A percentile compares a stretch with the other conserved stretches of the same genome.
These are phyloP conservation scores for Alethe castanea DNA, from an alignment of 2,113 vertebrate species.

Conservation along the genomic window DNA sequence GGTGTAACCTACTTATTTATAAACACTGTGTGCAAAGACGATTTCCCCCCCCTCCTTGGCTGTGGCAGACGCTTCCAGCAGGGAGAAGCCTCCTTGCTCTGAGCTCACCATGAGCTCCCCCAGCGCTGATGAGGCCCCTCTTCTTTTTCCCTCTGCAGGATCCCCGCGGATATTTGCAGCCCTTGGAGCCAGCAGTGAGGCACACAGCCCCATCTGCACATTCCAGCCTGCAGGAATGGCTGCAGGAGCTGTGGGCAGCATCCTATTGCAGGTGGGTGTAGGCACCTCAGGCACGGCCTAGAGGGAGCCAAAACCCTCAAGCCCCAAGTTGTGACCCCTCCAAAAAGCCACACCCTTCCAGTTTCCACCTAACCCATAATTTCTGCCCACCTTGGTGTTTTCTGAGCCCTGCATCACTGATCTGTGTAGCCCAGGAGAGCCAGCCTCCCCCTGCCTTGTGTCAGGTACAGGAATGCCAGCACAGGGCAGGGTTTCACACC, in stretches of 20 bases:
- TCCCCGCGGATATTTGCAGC: fast-evolving
- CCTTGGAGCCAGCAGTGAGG: background rate
- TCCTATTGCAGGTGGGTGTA: fast-evolving
- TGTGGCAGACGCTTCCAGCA: background rate
- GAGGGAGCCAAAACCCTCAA: background rate
- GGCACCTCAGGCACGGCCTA: fast-evolving
- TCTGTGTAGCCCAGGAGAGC: background rate
- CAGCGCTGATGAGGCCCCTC: fast-evolving
- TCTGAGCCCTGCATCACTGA: background rate
- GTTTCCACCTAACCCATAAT: background rate
- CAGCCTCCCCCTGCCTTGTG: background rate
- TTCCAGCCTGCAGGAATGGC: background rate
- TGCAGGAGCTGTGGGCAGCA: background rate
- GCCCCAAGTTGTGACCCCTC: background rate
- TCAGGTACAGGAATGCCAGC: background rate
- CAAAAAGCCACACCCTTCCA: background rate
- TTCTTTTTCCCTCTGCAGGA: background rate
- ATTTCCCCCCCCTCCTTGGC: background rate
- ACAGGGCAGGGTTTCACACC: background rate
- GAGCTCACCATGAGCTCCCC: fast-evolving
- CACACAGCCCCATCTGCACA: fast-evolving
- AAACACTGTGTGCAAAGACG: background rate
- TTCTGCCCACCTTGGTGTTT: background rate
- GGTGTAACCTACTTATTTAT: conserved; percentile 8
- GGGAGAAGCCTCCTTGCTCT: background rate